A percentile compares a stretch with the other conserved stretches of the same genome.
Conservation (phyloP, 2,888 invertebrate genomes). For the Amiota mariae region DNA sequence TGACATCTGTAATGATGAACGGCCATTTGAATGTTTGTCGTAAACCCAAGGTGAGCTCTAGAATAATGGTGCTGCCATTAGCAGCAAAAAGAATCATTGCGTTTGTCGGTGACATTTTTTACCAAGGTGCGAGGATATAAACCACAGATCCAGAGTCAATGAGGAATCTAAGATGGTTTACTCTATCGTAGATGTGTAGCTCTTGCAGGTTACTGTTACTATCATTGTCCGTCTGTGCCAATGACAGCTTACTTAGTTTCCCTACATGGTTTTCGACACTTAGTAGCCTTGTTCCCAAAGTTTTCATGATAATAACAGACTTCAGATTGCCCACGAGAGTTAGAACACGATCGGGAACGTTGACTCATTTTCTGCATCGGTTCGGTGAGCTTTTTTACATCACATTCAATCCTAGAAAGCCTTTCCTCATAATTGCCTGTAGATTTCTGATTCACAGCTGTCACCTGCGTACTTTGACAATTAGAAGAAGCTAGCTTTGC, state of each 20-base stretch:
- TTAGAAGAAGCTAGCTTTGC: neutral
- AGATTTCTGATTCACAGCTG: neutral
- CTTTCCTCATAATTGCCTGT: neutral
- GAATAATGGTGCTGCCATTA: neutral
- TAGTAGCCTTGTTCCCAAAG: neutral
- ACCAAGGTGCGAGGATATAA: neutral
- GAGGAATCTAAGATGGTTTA: conserved; percentile 1
- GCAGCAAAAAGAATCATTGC: neutral
- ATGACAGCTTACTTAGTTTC: conserved; percentile 13
- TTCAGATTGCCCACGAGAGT: too few species aligned
- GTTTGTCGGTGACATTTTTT: neutral
- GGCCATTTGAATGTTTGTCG: conserved; percentile 1
- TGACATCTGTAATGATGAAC: neutral
- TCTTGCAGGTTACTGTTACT: neutral
- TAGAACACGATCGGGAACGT: too few species aligned
- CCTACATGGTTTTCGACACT: neutral
- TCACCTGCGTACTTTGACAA: neutral
- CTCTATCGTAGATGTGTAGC: neutral
- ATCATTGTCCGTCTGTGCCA: conserved; percentile 2
- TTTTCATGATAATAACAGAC: too few species aligned
- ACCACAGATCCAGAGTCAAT: neutral
- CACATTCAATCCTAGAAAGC: neutral
- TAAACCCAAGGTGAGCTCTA: conserved; percentile 4
- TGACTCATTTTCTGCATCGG: neutral
- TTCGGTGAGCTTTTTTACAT: neutral